Evolutionary conservation across 2,888 invertebrate species (phyloP).

Genomic region (Meiosimyza platycephala): DNA sequence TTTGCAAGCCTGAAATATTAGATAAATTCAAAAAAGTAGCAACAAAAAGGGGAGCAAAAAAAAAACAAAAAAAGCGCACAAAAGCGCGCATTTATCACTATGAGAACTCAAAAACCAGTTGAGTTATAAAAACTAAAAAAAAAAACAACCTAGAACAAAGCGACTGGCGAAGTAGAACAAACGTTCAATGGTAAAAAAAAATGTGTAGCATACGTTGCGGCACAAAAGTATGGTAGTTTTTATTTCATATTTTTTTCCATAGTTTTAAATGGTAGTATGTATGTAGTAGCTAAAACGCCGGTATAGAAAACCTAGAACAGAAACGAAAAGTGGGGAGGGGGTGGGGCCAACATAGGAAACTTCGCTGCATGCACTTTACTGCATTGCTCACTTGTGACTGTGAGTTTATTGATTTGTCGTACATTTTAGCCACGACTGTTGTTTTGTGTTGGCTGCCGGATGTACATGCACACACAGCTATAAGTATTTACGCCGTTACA

Average conservation of each 20-base stretch:
- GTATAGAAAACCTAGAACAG: no score
- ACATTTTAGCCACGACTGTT: constrained; percentile 1
- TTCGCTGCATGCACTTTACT: no score
- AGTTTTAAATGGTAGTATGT: background rate
- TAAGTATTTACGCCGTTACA: no score
- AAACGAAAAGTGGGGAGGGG: no score
- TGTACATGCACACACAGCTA: no score
- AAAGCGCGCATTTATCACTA: constrained; percentile 18
- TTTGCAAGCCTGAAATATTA: background rate
- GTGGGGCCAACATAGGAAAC: no score
- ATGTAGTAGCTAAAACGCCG: background rate
- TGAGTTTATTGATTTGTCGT: constrained; percentile 26
- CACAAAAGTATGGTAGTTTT: background rate
- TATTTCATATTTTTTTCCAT: background rate
- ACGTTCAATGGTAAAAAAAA: background rate
- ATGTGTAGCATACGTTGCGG: constrained; percentile 11
- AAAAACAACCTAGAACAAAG: background rate
- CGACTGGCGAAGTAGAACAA: background rate
- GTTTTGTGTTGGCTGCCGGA: background rate
- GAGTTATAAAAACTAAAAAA: no score
- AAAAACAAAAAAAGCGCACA: background rate
- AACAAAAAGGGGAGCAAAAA: no score
- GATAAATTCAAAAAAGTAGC: background rate
- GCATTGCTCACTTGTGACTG: background rate
- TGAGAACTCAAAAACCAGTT: constrained; percentile 1